Conservation (phyloP, 1,140 invertebrate genomes). For the Drosophila nikananu region DNA sequence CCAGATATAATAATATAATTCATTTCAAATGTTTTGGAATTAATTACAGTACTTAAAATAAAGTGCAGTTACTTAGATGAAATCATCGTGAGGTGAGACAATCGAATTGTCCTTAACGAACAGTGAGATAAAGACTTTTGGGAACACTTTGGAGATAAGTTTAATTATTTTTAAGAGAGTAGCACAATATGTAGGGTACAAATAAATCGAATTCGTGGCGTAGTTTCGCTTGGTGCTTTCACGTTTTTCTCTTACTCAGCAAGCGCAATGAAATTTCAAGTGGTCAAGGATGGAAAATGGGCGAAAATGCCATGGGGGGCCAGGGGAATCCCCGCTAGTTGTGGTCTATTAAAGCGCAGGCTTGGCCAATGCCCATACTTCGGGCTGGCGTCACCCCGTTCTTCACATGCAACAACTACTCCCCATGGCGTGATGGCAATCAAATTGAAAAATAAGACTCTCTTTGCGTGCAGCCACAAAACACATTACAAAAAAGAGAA, state of each 20-base stretch:
- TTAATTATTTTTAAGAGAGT: not conserved
- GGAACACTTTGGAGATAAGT: not conserved
- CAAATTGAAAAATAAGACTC: conserved; percentile 47
- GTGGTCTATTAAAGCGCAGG: conserved; percentile 52
- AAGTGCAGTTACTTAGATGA: no score
- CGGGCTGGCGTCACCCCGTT: conserved; percentile 7
- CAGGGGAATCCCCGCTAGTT: conserved; percentile 10
- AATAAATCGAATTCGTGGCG: not conserved
- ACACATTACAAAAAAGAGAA: not conserved
- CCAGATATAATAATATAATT: not conserved
- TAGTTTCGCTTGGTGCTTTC: not conserved
- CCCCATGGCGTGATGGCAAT: conserved; percentile 43
- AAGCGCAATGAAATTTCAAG: conserved; percentile 70
- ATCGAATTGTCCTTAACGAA: no score
- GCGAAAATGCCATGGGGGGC: not conserved
- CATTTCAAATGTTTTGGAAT: not conserved
- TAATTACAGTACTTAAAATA: no score
- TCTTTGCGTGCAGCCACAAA: conserved; percentile 44
- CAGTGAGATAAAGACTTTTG: no score
- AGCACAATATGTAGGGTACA: not conserved
- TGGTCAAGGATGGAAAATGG: conserved; percentile 44
- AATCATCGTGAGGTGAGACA: no score
- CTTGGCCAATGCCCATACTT: conserved; percentile 18
- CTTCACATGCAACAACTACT: conserved; percentile 33
- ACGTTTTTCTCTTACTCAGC: conserved; percentile 24